Base-by-base conservation (phyloP, 2,797 vertebrate species). In the Acipenser ruthenus region DNA sequence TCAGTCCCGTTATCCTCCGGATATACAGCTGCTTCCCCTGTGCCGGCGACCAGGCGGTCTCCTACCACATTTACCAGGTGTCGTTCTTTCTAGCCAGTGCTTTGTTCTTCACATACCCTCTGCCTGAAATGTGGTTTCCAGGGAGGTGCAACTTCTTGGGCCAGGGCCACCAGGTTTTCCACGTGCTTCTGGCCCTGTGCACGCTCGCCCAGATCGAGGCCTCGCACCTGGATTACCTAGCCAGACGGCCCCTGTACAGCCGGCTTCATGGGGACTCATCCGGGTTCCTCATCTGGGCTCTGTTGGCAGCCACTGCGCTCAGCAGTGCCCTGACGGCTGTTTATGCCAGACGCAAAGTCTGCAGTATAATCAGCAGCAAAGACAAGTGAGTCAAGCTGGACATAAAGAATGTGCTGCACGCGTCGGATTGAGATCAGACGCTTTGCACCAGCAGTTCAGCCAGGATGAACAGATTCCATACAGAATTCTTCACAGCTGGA, bases 81-180 rank as follows among this genome's bases (percentile, higher is more conserved):
- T 80, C 76, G 8, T 94, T 94, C 73, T 95, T 95, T 59, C 83
- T 96, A 15, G 50, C 89, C 1, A 87, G 89, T 0, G 86, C 89
- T 0, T 83, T 91, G 62, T 97, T 96, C 75, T 97, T 96, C 77
- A 90, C 91, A 0, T 79, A 85, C 0, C 93, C 92, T 1, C 63
- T 93, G 69, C 86, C 93, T 0, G 92, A 97, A 83, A 84, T 89
- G 72, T 89, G 82, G 87, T 88, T 93, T 67, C 92, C 94, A 0
- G 93, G 93, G 1, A 87, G 82, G 53, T 97, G 92, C 7, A 91
- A 96, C 13, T 83, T 95, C 48, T 72, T 96, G 0, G 92, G 92
- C 13, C 95, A 96, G 73, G 87, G 94, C 65, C 95, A 97, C 71
- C 94, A 97, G 78, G 55, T 97, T 2, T 97, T 97, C 68, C 95